These are phyloP conservation scores for Engraulis encrasicolus DNA, from an alignment of 2,113 vertebrate genomes.

Conservation along the genomic window DNA sequence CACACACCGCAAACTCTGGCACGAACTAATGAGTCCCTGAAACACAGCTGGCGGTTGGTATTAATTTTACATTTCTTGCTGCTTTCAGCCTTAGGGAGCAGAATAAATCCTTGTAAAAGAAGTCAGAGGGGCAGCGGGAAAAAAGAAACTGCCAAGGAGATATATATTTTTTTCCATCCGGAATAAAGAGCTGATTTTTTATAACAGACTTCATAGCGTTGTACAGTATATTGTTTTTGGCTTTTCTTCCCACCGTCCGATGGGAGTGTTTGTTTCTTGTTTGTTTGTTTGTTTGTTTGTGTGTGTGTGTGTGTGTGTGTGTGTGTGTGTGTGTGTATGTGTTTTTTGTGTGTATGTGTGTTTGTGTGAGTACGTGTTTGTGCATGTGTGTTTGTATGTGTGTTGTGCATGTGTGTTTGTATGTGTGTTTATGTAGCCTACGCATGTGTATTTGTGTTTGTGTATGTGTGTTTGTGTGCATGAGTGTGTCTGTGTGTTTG, in stretches of 20 bases:
- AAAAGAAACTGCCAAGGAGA: not conserved
- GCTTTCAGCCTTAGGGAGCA: not conserved
- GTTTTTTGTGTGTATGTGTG: not conserved
- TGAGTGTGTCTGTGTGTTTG: too few species aligned
- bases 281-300: too few species aligned
- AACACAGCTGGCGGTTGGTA: not conserved
- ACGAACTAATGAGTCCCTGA: not conserved
- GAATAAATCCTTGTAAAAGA: conserved; percentile 1
- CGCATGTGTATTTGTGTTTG: not conserved
- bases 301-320: too few species aligned
- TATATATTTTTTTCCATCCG: not conserved
- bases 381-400: not conserved
- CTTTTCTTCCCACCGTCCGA: not conserved
- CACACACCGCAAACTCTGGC: not conserved
- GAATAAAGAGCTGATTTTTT: not conserved
- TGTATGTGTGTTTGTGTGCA: too few species aligned
- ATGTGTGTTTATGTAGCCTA: too few species aligned
- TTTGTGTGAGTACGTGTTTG: not conserved
- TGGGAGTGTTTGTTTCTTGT: not conserved
- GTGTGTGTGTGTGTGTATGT: too few species aligned
- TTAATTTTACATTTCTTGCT: conserved; percentile 19
- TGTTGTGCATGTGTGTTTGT: too few species aligned
- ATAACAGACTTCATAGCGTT: not conserved
- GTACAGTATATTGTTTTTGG: not conserved
- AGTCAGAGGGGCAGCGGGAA: not conserved